Evolutionary conservation across 2,113 vertebrate genomes (phyloP).

Genomic region (Tapirus terrestris): DNA sequence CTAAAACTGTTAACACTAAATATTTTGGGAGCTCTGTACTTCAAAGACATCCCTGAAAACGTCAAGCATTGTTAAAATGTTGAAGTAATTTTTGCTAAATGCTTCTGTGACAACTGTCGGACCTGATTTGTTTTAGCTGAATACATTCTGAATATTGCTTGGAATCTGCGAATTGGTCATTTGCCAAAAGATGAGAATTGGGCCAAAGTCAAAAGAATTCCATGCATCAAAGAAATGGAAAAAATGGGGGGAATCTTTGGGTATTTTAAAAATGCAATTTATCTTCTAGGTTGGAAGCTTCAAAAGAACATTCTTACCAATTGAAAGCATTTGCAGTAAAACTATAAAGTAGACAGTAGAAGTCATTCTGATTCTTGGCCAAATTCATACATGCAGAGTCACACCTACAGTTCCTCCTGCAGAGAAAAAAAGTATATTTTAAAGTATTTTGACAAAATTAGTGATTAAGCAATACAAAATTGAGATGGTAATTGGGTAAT

Average conservation of each 20-base stretch:
- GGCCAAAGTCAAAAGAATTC: slow-evolving; percentile 76
- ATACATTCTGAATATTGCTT: slow-evolving; percentile 77
- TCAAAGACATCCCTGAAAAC: slow-evolving; percentile 87
- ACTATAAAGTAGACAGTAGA: background rate
- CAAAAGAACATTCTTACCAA: slow-evolving; percentile 43
- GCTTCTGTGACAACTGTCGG: slow-evolving; percentile 89
- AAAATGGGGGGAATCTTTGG: background rate
- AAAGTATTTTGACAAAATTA: background rate
- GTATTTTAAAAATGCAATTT: slow-evolving; percentile 73
- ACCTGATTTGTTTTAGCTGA: slow-evolving; percentile 88
- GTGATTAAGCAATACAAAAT: background rate
- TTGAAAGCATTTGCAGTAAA: slow-evolving; percentile 34
- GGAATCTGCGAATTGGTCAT: slow-evolving; percentile 79
- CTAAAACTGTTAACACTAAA: slow-evolving; percentile 89
- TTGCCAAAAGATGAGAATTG: slow-evolving; percentile 81
- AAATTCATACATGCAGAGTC: background rate
- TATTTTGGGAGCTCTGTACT: slow-evolving; percentile 87
- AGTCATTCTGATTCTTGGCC: slow-evolving; percentile 2
- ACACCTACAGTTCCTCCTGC: background rate
- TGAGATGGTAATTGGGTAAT: background rate
- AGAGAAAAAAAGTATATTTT: background rate
- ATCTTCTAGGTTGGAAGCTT: slow-evolving; percentile 69
- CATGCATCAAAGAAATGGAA: slow-evolving; percentile 72
- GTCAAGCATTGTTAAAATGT: slow-evolving; percentile 87
- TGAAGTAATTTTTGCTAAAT: slow-evolving; percentile 89